A percentile compares a stretch with the other conserved stretches of the same genome.
Evolutionary conservation across 2,888 invertebrate species (phyloP).

Genomic region (Pollenia labialis): DNA sequence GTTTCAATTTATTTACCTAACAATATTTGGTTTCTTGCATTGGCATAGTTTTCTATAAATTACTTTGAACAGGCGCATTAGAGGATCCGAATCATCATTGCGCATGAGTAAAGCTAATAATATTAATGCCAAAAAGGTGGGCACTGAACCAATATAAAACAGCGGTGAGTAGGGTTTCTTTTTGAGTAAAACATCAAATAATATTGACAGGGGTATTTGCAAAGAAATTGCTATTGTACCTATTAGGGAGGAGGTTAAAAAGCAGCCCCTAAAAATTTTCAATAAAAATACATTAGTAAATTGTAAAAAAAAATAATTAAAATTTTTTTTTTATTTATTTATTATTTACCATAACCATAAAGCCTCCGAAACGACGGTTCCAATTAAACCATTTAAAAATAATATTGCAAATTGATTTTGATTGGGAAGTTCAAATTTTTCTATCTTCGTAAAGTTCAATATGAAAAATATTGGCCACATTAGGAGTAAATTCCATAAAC

Average conservation of each 20-base stretch:
- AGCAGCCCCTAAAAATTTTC: conserved; percentile 90
- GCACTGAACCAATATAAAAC: conserved; percentile 91
- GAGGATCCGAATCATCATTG: conserved; percentile 93
- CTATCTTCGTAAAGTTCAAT: conserved; percentile 92
- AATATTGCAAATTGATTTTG: conserved; percentile 91
- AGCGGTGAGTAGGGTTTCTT: conserved; percentile 88
- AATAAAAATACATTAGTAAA: conserved; percentile 16
- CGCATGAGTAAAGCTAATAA: conserved; percentile 89
- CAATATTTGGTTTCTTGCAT: conserved; percentile 81
- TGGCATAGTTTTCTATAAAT: conserved; percentile 82
- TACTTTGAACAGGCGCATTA: conserved; percentile 85
- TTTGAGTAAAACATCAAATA: conserved; percentile 91
- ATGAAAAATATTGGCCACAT: conserved; percentile 96
- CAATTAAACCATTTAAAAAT: conserved; percentile 93
- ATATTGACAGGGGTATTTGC: conserved; percentile 94
- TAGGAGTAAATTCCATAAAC: conserved; percentile 93
- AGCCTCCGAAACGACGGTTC: conserved; percentile 95
- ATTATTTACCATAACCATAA: conserved; percentile 93
- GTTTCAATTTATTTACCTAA: conserved; percentile 78
- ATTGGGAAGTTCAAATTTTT: conserved; percentile 93
- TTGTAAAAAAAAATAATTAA: not conserved
- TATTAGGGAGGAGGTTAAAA: conserved; percentile 95
- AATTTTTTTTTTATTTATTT: not conserved
- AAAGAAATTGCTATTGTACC: conserved; percentile 94
- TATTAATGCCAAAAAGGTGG: conserved; percentile 87